These are phyloP conservation scores for Macrosiphum euphorbiae DNA, from an alignment of 2,888 invertebrate genomes.

Conservation along the genomic window DNA sequence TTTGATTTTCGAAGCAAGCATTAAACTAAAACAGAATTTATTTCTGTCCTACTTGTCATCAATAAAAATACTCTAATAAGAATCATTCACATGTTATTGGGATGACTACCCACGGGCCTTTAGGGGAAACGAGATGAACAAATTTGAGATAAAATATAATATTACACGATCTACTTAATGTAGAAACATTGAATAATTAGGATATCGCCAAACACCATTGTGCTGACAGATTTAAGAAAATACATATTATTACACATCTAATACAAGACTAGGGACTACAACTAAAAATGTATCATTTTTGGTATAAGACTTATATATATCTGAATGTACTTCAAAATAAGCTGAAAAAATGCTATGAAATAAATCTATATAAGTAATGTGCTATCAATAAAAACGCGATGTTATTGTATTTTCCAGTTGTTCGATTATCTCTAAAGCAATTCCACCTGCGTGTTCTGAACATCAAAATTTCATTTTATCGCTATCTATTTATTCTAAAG, in stretches of 20 bases:
- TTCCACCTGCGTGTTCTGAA: not conserved
- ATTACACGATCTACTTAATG: not conserved
- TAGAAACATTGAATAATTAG: not conserved
- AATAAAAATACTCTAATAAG: not conserved
- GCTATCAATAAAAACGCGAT: not conserved
- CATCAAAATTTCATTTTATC: not conserved
- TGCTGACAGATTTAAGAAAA: not conserved
- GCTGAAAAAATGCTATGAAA: not conserved
- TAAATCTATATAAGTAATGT: not conserved
- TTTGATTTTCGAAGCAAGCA: conserved; percentile 13
- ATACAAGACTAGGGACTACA: not conserved
- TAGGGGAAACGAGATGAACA: not conserved
- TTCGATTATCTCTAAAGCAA: not conserved
- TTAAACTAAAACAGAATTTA: not conserved
- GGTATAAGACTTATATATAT: not conserved
- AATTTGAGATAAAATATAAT: not conserved
- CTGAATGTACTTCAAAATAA: not conserved
- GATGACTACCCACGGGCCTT: not conserved
- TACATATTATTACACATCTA: not conserved
- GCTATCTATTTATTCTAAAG: not conserved
- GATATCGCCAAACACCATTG: not conserved
- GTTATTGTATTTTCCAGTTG: not conserved
- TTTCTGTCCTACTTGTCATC: not conserved
- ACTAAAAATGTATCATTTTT: not conserved
- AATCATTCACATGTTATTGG: not conserved